Evolutionary conservation across 2,888 invertebrate species (phyloP).

Genomic region (Pinctada fucata): DNA sequence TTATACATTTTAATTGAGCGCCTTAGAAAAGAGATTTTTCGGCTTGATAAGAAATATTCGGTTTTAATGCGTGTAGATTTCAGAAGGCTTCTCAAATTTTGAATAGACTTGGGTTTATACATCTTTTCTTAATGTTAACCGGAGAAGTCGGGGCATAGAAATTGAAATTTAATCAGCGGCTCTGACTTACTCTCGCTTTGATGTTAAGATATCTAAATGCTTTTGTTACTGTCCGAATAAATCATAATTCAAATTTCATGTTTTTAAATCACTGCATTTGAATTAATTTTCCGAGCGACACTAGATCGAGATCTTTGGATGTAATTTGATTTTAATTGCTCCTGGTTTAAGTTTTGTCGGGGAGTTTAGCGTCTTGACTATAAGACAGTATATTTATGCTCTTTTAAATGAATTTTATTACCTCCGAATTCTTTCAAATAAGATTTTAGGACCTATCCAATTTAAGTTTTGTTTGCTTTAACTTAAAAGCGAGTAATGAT

Average conservation of each 20-base stretch:
- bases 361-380: no score
- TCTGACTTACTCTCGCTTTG: background rate
- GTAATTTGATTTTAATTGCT: no score
- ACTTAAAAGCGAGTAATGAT: no score
- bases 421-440: no score
- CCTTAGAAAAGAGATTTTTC: background rate
- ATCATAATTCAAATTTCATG: background rate
- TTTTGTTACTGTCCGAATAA: background rate
- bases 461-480: no score
- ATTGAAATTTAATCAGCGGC: background rate
- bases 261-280: background rate
- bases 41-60: background rate
- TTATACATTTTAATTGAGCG: background rate
- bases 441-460: no score
- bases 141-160: background rate
- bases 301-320: no score
- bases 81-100: background rate
- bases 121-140: background rate
- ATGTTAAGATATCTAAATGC: background rate
- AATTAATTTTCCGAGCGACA: background rate
- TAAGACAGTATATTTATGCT: no score
- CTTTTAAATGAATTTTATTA: no score
- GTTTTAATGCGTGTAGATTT: conserved; percentile 1
- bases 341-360: no score
- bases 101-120: background rate